These are phyloP conservation scores for Nomada hirtipes DNA, from an alignment of 2,888 invertebrate genomes.

Conservation along the genomic window DNA sequence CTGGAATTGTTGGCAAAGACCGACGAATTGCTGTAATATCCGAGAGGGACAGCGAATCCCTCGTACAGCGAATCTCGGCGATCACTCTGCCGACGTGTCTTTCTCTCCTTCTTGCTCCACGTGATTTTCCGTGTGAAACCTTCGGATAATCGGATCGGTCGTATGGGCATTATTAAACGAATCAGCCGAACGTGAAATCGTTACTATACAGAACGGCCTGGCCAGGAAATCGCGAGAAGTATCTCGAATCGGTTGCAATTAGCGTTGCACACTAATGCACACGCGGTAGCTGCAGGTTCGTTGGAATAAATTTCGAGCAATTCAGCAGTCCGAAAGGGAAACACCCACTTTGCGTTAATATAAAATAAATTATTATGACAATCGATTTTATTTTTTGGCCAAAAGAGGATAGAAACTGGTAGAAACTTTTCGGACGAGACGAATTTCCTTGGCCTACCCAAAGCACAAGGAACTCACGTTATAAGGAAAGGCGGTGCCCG, in stretches of 20 bases:
- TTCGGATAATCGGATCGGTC: slow-evolving; percentile 6
- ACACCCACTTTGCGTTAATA: too few species aligned
- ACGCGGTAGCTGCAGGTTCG: too few species aligned
- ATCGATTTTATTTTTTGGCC: too few species aligned
- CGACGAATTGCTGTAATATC: slow-evolving; percentile 51
- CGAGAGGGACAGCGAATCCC: slow-evolving; percentile 6
- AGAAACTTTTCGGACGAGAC: too few species aligned
- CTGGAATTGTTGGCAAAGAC: slow-evolving; percentile 61
- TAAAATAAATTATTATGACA: too few species aligned
- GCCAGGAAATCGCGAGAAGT: slow-evolving; percentile 17
- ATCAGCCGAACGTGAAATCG: slow-evolving; percentile 8
- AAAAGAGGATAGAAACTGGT: too few species aligned
- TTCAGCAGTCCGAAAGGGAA: too few species aligned
- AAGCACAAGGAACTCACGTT: too few species aligned
- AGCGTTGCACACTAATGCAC: not conserved
- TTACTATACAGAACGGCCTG: slow-evolving; percentile 3
- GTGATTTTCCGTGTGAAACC: not conserved
- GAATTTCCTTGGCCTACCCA: too few species aligned
- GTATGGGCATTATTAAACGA: slow-evolving; percentile 11
- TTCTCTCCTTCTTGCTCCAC: not conserved
- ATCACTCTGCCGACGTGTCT: slow-evolving; percentile 4
- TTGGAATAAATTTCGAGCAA: too few species aligned
- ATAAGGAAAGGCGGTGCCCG: too few species aligned
- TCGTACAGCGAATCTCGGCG: not conserved
- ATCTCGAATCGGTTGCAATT: not conserved